These are phyloP conservation scores for Cetoscarus ocellatus DNA, from an alignment of 2,797 vertebrate species.

Conservation along the genomic window DNA sequence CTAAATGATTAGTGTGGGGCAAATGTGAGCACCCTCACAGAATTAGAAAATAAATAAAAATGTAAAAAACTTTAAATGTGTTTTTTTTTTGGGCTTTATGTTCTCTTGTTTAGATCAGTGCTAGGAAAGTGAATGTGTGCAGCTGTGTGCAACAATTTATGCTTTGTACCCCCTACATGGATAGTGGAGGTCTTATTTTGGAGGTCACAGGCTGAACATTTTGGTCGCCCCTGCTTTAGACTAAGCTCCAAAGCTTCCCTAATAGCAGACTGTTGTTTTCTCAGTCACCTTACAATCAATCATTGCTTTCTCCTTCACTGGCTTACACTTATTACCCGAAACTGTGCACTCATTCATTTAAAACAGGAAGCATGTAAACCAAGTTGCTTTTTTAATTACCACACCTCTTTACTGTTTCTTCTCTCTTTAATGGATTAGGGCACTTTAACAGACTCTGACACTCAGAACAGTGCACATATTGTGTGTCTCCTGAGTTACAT, in stretches of 20 bases:
- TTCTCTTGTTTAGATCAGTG: too few species aligned
- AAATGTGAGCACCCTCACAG: too few species aligned
- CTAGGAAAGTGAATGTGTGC: too few species aligned
- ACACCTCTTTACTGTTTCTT: constrained; percentile 40
- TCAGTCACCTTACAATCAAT: neutral
- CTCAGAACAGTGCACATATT: constrained; percentile 54
- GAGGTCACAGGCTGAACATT: too few species aligned
- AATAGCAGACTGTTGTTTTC: neutral
- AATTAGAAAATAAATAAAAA: too few species aligned
- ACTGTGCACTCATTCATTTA: constrained; percentile 8
- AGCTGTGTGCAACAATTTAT: too few species aligned
- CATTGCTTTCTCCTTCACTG: neutral
- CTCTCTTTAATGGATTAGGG: constrained; percentile 39
- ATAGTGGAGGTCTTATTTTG: too few species aligned
- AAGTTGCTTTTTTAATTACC: constrained; percentile 54
- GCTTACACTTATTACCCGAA: neutral
- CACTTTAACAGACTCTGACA: constrained; percentile 14
- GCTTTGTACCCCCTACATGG: too few species aligned
- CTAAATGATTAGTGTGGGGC: too few species aligned
- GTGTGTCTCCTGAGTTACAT: constrained; percentile 43
- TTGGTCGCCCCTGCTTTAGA: too few species aligned
- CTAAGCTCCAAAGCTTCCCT: neutral
- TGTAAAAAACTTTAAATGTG: too few species aligned
- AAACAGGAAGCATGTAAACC: constrained; percentile 25
- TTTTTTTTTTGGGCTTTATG: too few species aligned